A percentile compares a stretch with the other conserved stretches of the same genome.
phyloP scores from a whole-genome alignment of 2,888 invertebrate species.

The Zygaena filipendulae region DNA sequence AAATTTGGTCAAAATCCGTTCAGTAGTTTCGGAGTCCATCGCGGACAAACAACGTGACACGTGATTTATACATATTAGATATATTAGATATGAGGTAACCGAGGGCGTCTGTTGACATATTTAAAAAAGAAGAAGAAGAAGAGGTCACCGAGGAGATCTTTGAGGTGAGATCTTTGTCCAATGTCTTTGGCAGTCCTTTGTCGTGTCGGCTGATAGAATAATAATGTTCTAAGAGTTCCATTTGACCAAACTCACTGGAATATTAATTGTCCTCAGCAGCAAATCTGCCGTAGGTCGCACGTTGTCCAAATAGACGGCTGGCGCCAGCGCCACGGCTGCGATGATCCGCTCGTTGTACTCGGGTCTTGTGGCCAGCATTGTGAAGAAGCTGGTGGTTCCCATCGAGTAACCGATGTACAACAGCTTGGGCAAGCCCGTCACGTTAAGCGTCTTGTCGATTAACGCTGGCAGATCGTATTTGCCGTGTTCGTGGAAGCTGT shows the following conservation, averaged over 20 bases:
- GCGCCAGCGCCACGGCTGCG: conserved; percentile 61
- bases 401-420: conserved; percentile 71
- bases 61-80: too few species aligned
- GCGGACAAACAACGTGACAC: too few species aligned
- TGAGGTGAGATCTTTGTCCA: too few species aligned
- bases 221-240: too few species aligned
- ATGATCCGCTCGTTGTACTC: conserved; percentile 64
- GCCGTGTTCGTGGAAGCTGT: conserved; percentile 71
- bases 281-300: conserved; percentile 24
- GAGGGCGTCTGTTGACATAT: too few species aligned
- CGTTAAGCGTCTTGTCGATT: conserved; percentile 57
- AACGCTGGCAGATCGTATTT: conserved; percentile 66
- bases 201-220: too few species aligned
- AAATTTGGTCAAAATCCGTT: too few species aligned
- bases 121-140: too few species aligned
- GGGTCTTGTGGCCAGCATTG: conserved; percentile 63
- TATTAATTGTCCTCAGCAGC: conserved; percentile 27
- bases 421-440: conserved; percentile 43
- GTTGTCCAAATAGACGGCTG: conserved; percentile 57
- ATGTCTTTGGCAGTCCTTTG: too few species aligned
- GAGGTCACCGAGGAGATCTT: too few species aligned
- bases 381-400: conserved; percentile 67
- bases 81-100: too few species aligned
- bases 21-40: too few species aligned
- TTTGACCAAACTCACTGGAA: conserved; percentile 39